Percentiles rank a stretch among this genome's conserved stretches.
Conservation (phyloP, 2,113 vertebrate genomes). For the Thymallus thymallus region DNA sequence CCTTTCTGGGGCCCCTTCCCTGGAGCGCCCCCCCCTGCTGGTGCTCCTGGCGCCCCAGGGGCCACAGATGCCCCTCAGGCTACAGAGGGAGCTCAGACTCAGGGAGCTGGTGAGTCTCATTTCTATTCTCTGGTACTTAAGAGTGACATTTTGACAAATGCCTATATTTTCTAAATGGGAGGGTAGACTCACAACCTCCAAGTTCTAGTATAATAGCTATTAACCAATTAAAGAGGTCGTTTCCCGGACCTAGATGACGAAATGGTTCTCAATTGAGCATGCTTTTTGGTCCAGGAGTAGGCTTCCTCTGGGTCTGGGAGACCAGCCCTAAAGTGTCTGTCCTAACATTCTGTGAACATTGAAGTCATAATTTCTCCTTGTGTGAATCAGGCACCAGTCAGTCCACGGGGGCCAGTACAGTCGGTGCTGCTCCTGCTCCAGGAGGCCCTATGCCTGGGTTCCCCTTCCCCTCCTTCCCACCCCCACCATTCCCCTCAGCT, state of each 20-base stretch:
- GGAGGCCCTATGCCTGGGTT: conserved; percentile 74
- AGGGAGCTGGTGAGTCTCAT: conserved; percentile 60
- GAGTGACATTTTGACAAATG: neutral
- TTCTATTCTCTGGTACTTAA: neutral
- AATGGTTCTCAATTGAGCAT: too few relatives aligned
- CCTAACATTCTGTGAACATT: neutral
- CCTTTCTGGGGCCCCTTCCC: conserved; percentile 94
- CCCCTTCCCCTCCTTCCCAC: conserved; percentile 78
- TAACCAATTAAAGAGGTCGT: too few relatives aligned
- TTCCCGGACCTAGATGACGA: too few relatives aligned
- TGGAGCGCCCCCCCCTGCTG: conserved; percentile 72
- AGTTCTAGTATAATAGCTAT: neutral
- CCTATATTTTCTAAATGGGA: neutral
- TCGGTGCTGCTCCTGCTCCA: conserved; percentile 50
- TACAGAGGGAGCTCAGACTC: conserved; percentile 51
- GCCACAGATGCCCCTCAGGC: conserved; percentile 51
- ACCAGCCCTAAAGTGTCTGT: neutral
- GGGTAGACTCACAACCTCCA: neutral
- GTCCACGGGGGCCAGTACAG: conserved; percentile 51
- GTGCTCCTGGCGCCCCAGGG: conserved; percentile 57
- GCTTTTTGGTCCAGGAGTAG: too few relatives aligned
- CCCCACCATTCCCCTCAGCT: conserved; percentile 78
- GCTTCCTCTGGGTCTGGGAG: too few relatives aligned
- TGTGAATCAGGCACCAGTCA: conserved; percentile 53
- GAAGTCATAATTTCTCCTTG: neutral